Conservation (phyloP, 1,140 invertebrate genomes). For the Bombus superbus region DNA sequence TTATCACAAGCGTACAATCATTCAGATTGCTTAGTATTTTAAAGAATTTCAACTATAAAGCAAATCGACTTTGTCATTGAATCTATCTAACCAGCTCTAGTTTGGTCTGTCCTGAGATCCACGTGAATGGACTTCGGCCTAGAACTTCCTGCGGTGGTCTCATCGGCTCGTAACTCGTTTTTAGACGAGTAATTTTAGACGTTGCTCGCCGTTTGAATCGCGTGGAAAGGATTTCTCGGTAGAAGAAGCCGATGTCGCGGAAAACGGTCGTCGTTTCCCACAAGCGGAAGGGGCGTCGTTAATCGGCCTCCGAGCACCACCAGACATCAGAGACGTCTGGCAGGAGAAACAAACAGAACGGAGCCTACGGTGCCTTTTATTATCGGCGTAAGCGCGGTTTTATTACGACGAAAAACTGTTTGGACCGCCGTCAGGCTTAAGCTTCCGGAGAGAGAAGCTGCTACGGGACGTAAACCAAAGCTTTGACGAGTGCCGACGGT, state of each 20-base stretch:
- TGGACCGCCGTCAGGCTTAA: conserved; percentile 50
- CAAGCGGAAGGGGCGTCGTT: conserved; percentile 63
- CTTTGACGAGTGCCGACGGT: conserved; percentile 65
- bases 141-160: not conserved
- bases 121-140: not conserved
- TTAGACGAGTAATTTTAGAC: conserved; percentile 41
- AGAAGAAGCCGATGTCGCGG: conserved; percentile 63
- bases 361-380: conserved; percentile 66
- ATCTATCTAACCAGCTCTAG: not conserved
- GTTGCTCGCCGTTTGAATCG: not conserved
- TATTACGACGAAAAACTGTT: conserved; percentile 63
- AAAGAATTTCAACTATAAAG: not conserved
- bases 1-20: too few relatives aligned
- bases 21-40: too few relatives aligned
- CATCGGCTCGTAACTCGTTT: conserved; percentile 17
- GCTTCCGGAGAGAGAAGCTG: conserved; percentile 33
- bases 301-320: conserved; percentile 29
- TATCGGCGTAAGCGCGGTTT: conserved; percentile 61
- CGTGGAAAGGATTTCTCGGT: conserved; percentile 44
- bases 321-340: conserved; percentile 65
- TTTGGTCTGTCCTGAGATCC: not conserved
- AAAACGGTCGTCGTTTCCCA: conserved; percentile 68
- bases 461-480: conserved; percentile 31
- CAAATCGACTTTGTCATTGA: not conserved
- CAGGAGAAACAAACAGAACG: conserved; percentile 69